Evolutionary conservation across 2,113 vertebrate genomes (phyloP), one percentile per base, ranked within the genome.

Genomic region (Python bivittatus): DNA sequence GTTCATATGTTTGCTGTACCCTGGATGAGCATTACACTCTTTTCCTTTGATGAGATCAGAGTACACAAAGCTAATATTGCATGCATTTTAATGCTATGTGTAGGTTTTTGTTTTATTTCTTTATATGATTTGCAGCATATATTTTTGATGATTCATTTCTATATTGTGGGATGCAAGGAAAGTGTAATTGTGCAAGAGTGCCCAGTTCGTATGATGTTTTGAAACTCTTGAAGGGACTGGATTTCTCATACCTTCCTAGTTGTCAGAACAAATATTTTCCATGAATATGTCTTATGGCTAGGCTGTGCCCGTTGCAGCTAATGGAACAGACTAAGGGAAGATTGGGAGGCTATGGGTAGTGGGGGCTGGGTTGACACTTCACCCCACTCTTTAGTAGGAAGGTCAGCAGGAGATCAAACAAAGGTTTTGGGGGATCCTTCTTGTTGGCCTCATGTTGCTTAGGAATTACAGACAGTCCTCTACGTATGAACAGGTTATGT

Each of bases 231-330:
- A n/a, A 84, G 15, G 48, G 79, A 54, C n/a, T 85, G 88, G 44
- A 64, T 89, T 92, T 89, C 88, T 92, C 88, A 61, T 79, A 89
- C 57, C 79, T 89, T 89, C 79, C 44, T 38, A 84, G 44, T 54
- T 92, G 91, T 92, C 91, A 89, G 68, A 89, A 38, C 44, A 54
- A 48, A 92, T 92, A 61, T 89, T 85, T 89, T 56, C 88, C 64
- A 53, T 29, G 23, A 53, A 89, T 84, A 42, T 84, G 56, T 84
- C 48, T 53, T 44, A 20, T 38, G 12, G 72, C 72, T 53, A 42
- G 61, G 79, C 83, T 85, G 72, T 92, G 60, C 85, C 84, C 85
- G 72, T 72, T 72, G 61, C 85, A 88, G 48, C 57, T 61, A 56
- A 54, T 85, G 58, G 79, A 92, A 58, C 48, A 89, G 72, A 89